Percentiles rank a stretch among this genome's conserved stretches.
phyloP scores from a whole-genome alignment of 2,113 vertebrate species.

The Seriola aureovittata region DNA sequence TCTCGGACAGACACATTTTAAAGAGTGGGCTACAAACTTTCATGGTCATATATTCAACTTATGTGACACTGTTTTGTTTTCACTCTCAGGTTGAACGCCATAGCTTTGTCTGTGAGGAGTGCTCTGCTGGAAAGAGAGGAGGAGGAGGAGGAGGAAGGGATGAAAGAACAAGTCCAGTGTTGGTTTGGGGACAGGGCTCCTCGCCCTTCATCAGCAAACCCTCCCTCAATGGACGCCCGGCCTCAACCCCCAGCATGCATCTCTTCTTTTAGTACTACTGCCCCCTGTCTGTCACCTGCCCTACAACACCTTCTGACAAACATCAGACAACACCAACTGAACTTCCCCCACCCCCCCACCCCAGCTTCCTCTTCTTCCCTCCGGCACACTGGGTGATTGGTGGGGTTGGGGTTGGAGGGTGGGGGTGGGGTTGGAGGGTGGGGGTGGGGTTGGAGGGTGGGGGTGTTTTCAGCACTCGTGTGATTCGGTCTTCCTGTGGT shows the following conservation, averaged over 20 bases:
- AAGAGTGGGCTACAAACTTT: not conserved
- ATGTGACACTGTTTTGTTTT: not conserved
- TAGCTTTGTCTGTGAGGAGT: conserved; percentile 65
- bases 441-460: not conserved
- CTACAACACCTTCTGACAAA: conserved; percentile 23
- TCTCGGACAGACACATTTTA: not conserved
- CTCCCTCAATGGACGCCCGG: conserved; percentile 56
- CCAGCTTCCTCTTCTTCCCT: conserved; percentile 48
- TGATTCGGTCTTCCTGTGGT: conserved; percentile 51
- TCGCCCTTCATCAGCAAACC: conserved; percentile 52
- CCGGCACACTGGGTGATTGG: conserved; percentile 31
- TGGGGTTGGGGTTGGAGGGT: not conserved
- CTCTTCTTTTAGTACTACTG: conserved; percentile 63
- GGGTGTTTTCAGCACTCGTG: conserved; percentile 27
- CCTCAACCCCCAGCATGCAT: conserved; percentile 77
- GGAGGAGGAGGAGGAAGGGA: conserved; percentile 42
- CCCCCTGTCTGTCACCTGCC: conserved; percentile 54
- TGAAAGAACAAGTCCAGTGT: conserved; percentile 65
- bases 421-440: too few relatives aligned
- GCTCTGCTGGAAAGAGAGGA: conserved; percentile 72
- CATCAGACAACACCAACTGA: conserved; percentile 6
- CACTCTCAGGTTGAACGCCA: conserved; percentile 61
- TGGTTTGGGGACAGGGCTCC: conserved; percentile 37
- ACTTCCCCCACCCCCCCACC: conserved; percentile 19
- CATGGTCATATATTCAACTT: not conserved